These are phyloP conservation scores for Hirtodrosophila duncani DNA, from an alignment of 2,888 invertebrate genomes.

Conservation along the genomic window DNA sequence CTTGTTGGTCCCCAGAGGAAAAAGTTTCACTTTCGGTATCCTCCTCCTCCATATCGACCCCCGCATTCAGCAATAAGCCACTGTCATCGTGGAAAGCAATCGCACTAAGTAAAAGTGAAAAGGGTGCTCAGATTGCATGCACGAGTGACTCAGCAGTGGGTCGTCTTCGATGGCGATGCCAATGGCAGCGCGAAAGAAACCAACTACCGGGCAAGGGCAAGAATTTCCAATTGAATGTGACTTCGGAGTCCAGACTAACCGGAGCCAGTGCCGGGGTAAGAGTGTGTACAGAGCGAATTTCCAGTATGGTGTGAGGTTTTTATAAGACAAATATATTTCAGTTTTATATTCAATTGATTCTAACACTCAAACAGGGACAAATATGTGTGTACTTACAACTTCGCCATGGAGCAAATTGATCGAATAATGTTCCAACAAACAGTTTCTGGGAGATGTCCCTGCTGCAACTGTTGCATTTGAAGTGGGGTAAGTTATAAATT, in stretches of 20 bases:
- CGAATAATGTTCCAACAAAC: too few relatives aligned
- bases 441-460: too few relatives aligned
- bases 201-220: too few relatives aligned
- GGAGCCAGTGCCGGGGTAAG: too few relatives aligned
- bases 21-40: slow-evolving; percentile 5
- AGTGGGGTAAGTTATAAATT: slow-evolving; percentile 56
- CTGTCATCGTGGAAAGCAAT: slow-evolving; percentile 38
- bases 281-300: too few relatives aligned
- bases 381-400: too few relatives aligned
- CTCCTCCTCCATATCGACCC: neutral
- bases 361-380: too few relatives aligned
- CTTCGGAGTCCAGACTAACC: neutral
- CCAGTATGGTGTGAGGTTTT: too few relatives aligned
- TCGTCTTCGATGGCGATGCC: neutral
- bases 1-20: slow-evolving; percentile 64
- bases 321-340: too few relatives aligned
- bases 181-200: slow-evolving; percentile 6
- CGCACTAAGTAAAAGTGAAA: slow-evolving; percentile 43
- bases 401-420: too few relatives aligned
- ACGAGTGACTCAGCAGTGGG: too few relatives aligned
- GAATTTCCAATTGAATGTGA: slow-evolving; percentile 40
- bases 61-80: neutral
- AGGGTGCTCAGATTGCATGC: slow-evolving; percentile 55
- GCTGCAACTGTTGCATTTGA: slow-evolving; percentile 46
- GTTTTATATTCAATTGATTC: too few relatives aligned